Percentiles rank a stretch among this genome's conserved stretches.
These are phyloP conservation scores for Sesia bembeciformis DNA, from an alignment of 2,888 invertebrate genomes.

Conservation along the genomic window DNA sequence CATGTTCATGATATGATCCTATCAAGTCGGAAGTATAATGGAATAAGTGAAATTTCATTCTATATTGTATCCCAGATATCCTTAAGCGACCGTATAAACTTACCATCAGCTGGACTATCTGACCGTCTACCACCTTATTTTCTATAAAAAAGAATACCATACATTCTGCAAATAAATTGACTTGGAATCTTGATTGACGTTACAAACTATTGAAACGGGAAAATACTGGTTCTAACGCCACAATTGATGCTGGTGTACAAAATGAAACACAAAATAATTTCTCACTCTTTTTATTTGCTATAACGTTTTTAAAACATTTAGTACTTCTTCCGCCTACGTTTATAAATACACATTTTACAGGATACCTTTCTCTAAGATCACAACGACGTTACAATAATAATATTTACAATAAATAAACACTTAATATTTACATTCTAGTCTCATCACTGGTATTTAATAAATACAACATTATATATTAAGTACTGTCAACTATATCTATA, in stretches of 20 bases:
- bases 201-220: neutral
- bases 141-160: neutral
- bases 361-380: constrained; percentile 48
- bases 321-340: constrained; percentile 16
- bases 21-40: too few relatives aligned
- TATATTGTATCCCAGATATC: too few relatives aligned
- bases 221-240: neutral
- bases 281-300: constrained; percentile 56
- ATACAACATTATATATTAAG: constrained; percentile 12
- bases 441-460: constrained; percentile 29
- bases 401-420: constrained; percentile 62
- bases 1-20: too few relatives aligned
- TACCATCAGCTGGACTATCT: neutral
- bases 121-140: neutral
- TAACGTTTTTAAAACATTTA: constrained; percentile 49
- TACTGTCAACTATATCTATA: neutral
- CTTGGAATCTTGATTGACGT: neutral
- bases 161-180: neutral
- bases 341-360: constrained; percentile 28
- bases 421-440: constrained; percentile 56
- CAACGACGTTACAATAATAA: constrained; percentile 47
- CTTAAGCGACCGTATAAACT: neutral
- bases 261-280: constrained; percentile 26
- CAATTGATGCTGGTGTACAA: neutral
- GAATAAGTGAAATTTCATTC: too few relatives aligned